Evolutionary conservation across 2,888 invertebrate species (phyloP).

Genomic region (Drosophila prolongata): DNA sequence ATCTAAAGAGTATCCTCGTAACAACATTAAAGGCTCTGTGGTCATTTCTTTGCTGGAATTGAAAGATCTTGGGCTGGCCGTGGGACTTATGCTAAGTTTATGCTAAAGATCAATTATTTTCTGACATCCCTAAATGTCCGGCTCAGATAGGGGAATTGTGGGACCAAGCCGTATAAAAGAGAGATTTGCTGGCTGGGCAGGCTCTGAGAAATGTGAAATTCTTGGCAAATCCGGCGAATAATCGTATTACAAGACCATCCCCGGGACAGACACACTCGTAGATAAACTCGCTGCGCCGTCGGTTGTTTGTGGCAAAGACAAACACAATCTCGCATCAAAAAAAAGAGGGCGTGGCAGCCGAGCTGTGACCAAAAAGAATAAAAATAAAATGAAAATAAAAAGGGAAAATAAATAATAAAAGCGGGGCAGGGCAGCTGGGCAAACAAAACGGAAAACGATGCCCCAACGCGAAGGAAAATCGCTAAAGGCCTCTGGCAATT

Average conservation of each 20-base stretch:
- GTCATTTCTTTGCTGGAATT: no score
- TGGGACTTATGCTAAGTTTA: background rate
- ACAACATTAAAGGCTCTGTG: no score
- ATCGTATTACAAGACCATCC: constrained; percentile 26
- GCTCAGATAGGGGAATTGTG: constrained; percentile 9
- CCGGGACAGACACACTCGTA: constrained; percentile 17
- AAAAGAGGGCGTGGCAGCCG: background rate
- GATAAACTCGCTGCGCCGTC: constrained; percentile 46
- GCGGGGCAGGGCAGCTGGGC: constrained; percentile 40
- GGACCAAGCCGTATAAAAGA: constrained; percentile 15
- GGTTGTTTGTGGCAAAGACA: constrained; percentile 60
- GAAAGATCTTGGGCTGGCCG: background rate
- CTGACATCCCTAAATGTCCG: background rate
- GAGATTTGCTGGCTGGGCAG: constrained; percentile 17
- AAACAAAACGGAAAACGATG: constrained; percentile 23
- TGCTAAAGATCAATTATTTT: constrained; percentile 25
- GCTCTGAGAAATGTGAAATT: constrained; percentile 25
- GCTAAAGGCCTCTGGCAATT: constrained; percentile 35
- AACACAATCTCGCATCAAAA: constrained; percentile 64
- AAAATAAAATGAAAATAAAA: constrained; percentile 22
- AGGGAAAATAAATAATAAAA: constrained; percentile 51
- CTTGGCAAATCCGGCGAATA: constrained; percentile 33
- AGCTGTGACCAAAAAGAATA: constrained; percentile 4
- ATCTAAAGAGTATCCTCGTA: no score
- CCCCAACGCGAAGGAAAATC: constrained; percentile 13